Conservation (phyloP, 2,113 vertebrate species). For the Pseudonaja textilis region DNA sequence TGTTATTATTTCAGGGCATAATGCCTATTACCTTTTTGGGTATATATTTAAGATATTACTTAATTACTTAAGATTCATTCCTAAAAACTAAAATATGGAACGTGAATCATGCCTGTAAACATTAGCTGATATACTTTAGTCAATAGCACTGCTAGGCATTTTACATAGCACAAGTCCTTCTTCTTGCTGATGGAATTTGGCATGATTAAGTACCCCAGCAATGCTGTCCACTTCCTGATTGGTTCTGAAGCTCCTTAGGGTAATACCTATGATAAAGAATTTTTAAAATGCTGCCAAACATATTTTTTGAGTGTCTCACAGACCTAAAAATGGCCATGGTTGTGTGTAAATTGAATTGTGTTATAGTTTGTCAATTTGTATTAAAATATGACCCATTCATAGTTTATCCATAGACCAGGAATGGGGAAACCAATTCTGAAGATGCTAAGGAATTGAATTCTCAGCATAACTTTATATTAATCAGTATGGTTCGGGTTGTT, state of each 20-base stretch:
- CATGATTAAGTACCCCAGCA: background rate
- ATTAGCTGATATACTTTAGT: background rate
- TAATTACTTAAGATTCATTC: background rate
- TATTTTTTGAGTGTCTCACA: background rate
- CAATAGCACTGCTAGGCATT: background rate
- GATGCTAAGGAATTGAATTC: background rate
- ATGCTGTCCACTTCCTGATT: background rate
- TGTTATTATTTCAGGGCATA: background rate
- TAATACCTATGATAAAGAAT: background rate
- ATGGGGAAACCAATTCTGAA: background rate
- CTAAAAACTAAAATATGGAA: background rate
- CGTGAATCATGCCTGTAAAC: background rate
- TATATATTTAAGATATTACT: background rate
- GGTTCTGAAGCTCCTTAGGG: background rate
- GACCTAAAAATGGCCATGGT: background rate
- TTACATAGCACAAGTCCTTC: background rate
- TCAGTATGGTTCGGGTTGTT: background rate
- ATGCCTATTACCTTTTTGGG: background rate
- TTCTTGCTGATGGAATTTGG: background rate
- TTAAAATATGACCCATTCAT: background rate
- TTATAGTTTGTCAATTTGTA: background rate
- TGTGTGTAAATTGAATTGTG: background rate
- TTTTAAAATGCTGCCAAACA: background rate
- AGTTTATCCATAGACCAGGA: background rate
- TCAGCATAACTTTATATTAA: background rate